Percentiles rank a stretch among this genome's conserved stretches.
Conservation (phyloP, 2,797 vertebrate species). For the Toxotes lorentzi region DNA sequence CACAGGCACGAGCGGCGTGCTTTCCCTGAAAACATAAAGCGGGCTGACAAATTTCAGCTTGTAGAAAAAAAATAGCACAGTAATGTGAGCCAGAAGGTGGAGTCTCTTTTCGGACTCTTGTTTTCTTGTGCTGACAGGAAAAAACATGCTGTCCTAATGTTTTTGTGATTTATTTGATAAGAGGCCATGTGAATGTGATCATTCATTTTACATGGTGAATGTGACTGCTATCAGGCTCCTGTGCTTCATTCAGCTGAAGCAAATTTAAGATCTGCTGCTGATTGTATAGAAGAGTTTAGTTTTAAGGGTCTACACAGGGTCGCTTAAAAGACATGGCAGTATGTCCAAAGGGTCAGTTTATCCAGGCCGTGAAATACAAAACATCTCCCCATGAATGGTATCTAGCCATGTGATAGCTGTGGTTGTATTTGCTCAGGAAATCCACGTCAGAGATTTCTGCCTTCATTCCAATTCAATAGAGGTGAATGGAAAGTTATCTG, state of each 20-base stretch:
- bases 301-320: not conserved
- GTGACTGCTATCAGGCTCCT: not conserved
- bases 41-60: not conserved
- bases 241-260: not conserved
- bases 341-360: not conserved
- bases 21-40: constrained; percentile 16
- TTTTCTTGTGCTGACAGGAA: constrained; percentile 38
- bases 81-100: constrained; percentile 15
- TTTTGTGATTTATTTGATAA: constrained; percentile 35
- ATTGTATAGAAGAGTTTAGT: not conserved
- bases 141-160: not conserved
- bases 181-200: constrained; percentile 1
- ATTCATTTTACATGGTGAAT: not conserved
- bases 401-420: not conserved
- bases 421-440: constrained; percentile 22
- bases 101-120: constrained; percentile 27
- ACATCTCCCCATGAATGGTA: not conserved
- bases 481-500: constrained; percentile 20
- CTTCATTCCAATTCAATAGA: not conserved
- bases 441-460: not conserved
- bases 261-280: not conserved
- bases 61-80: not conserved
- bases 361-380: not conserved
- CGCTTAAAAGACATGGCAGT: not conserved
- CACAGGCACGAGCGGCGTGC: not conserved